A percentile compares a stretch with the other conserved stretches of the same genome.
These are phyloP conservation scores for Agapostemon virescens DNA, from an alignment of 2,888 invertebrate species.

Conservation along the genomic window DNA sequence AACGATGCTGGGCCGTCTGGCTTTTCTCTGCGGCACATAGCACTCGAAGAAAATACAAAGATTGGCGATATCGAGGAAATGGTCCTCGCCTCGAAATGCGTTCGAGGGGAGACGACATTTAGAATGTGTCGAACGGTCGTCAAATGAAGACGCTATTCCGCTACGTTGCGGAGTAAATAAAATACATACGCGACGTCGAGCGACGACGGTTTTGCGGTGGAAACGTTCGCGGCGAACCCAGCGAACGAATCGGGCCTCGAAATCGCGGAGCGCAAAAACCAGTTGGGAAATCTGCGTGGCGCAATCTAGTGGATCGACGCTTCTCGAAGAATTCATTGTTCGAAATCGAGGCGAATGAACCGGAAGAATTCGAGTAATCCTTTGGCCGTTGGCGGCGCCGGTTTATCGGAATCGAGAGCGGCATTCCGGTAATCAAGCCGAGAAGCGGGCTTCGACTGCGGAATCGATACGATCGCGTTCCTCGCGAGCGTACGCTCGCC, in stretches of 20 bases:
- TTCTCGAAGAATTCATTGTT: background rate
- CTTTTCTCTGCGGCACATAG: too few relatives aligned
- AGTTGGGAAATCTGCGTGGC: background rate
- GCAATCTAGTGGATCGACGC: background rate
- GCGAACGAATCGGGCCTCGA: background rate
- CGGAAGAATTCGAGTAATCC: slow-evolving; percentile 18
- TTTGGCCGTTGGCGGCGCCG: slow-evolving; percentile 7
- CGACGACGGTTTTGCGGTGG: background rate
- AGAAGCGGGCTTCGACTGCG: slow-evolving; percentile 3
- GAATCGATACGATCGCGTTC: slow-evolving; percentile 36
- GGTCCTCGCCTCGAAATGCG: too few relatives aligned
- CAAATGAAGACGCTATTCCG: too few relatives aligned
- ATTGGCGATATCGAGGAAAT: too few relatives aligned
- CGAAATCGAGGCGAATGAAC: background rate
- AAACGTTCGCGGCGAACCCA: background rate
- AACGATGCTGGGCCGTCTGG: too few relatives aligned
- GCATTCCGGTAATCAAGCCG: slow-evolving; percentile 33
- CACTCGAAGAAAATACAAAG: too few relatives aligned
- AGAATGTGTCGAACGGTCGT: too few relatives aligned
- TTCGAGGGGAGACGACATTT: too few relatives aligned
- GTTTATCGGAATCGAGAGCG: background rate
- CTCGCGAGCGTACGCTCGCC: background rate
- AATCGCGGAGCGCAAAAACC: background rate
- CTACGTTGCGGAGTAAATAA: too few relatives aligned
- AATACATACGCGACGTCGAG: background rate